Evolutionary conservation across 2,113 vertebrate genomes (phyloP), one percentile per base, ranked within the genome.

Genomic region (Grus americana): DNA sequence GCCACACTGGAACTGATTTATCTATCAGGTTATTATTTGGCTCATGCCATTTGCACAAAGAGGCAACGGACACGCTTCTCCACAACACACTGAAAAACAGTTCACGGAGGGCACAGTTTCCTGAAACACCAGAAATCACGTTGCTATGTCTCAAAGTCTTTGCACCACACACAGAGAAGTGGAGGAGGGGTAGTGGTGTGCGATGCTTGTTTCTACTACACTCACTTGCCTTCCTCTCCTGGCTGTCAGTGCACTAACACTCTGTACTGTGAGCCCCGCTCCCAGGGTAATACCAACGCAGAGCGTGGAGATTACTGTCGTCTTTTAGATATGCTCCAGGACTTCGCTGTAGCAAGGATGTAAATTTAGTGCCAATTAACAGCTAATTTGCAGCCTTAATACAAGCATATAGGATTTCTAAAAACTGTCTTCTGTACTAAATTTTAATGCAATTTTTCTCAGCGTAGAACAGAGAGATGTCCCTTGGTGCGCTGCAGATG

Each of bases 251-350:
- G 8, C 46, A 7, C 16, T 12, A 24, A 22, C 30, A n/a, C 40
- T 14, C 80, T 17, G 11, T 22, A 32, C 54, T 1, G 2, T 0
- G 1, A 54, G 17, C 29, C 2, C 27, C 38, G 3, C 30, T 75
- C 24, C 49, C 38, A 46, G 27, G n/a, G 5, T 12, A 42, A 36
- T 22, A 40, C 27, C 52, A 12, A 49, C 30, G 9, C 1, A 42
- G 11, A 52, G 20, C 2, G 0, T 7, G 12, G 12, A 70, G 22
- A 8, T 42, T 49, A 66, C 12, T 32, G 34, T 3, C 40, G 38
- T 34, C 58, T 58, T 83, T 46, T 4, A 92, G 22, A 23, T 32
- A 21, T 16, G 9, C 38, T 79, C 34, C 40, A 57, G 22, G 15
- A 73, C 15, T 52, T 86, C 26, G 49, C 54, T 40, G 19, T 4